Evolutionary conservation across 2,888 invertebrate species (phyloP).

Genomic region (Troglohyphantes excavatus): DNA sequence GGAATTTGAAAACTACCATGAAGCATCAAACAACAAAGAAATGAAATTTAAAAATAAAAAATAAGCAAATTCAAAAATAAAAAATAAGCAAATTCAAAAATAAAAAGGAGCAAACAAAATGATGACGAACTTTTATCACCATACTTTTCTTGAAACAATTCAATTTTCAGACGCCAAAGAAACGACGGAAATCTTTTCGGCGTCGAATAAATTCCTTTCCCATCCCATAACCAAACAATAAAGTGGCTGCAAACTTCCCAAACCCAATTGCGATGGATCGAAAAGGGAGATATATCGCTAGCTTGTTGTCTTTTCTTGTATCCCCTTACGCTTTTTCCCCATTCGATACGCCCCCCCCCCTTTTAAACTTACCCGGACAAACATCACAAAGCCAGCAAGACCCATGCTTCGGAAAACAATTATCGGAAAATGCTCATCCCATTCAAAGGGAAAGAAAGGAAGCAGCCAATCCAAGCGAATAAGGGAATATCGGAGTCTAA

Average conservation of each 20-base stretch:
- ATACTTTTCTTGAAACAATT: slow-evolving; percentile 15
- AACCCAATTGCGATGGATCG: slow-evolving; percentile 40
- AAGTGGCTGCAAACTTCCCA: slow-evolving; percentile 30
- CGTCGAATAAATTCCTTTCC: slow-evolving; percentile 25
- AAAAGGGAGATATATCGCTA: slow-evolving; percentile 13
- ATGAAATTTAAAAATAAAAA: neutral
- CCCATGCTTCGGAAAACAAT: slow-evolving; percentile 74
- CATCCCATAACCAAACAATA: neutral
- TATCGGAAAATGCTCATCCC: slow-evolving; percentile 64
- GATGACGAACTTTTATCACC: neutral
- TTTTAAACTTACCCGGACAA: slow-evolving; percentile 29
- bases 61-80: no score
- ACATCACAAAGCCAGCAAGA: slow-evolving; percentile 45
- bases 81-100: neutral
- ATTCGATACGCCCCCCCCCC: neutral
- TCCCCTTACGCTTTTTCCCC: neutral
- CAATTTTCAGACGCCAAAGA: slow-evolving; percentile 25
- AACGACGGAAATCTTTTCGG: slow-evolving; percentile 29
- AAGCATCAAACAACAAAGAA: neutral
- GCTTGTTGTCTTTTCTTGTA: slow-evolving; percentile 39
- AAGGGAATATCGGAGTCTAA: slow-evolving; percentile 31
- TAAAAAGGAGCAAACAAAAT: no score
- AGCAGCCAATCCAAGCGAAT: slow-evolving; percentile 43
- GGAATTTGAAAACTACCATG: no score
- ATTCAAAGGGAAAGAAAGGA: slow-evolving; percentile 47